Percentiles rank a stretch among this genome's conserved stretches.
phyloP scores from a whole-genome alignment of 2,888 invertebrate genomes.

The Phrixothrix hirtus region DNA sequence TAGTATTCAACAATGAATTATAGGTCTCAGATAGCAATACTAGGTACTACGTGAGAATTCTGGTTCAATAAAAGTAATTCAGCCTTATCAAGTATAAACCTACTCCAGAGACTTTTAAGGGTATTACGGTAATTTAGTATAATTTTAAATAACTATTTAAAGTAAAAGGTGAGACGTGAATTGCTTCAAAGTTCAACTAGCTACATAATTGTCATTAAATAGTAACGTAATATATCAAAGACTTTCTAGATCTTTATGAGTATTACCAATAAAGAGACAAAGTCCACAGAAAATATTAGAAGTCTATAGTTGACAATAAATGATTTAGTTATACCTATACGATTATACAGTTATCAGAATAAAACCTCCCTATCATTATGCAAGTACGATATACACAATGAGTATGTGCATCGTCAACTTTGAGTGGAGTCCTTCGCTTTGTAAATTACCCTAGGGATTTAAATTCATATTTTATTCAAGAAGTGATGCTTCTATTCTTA shows the following conservation, averaged over 20 bases:
- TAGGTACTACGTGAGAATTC: conserved; percentile 4
- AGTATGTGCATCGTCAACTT: conserved; percentile 30
- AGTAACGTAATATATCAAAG: no score
- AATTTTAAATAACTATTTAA: conserved; percentile 6
- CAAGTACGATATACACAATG: conserved; percentile 23
- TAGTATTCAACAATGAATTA: neutral
- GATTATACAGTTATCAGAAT: no score
- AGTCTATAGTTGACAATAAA: neutral
- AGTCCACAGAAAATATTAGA: no score
- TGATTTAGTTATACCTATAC: no score
- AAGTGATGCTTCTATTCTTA: conserved; percentile 30
- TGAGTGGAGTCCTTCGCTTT: conserved; percentile 30
- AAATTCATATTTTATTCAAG: conserved; percentile 31
- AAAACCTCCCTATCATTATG: conserved; percentile 13
- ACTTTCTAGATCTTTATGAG: no score
- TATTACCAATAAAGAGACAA: no score
- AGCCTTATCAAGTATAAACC: conserved; percentile 8
- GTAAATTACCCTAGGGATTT: conserved; percentile 29
- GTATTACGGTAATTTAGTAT: conserved; percentile 11
- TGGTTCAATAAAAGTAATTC: conserved; percentile 13
- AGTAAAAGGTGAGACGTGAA: neutral
- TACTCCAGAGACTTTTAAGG: conserved; percentile 2
- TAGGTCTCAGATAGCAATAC: neutral
- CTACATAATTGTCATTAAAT: no score
- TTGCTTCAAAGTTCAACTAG: no score